Conservation (phyloP, 1,140 invertebrate species). For the Bombus sibiricus region DNA sequence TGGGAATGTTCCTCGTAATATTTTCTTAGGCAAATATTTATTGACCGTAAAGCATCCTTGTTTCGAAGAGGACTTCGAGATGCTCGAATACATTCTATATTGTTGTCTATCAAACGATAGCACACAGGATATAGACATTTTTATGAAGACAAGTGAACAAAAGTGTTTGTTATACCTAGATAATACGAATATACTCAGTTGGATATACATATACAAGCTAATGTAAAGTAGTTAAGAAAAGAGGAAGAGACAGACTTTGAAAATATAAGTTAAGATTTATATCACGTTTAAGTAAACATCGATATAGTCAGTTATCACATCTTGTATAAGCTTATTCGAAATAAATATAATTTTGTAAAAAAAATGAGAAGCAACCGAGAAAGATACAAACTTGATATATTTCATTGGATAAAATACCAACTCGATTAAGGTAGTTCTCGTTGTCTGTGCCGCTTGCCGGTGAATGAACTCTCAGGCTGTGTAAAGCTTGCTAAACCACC, state of each 20-base stretch:
- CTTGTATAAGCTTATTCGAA: slow-evolving; percentile 6
- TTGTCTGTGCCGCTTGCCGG: not conserved
- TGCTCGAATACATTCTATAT: too few species aligned
- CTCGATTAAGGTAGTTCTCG: not conserved
- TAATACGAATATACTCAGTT: not conserved
- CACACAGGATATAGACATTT: not conserved
- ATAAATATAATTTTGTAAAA: slow-evolving; percentile 47
- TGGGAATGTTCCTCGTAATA: not conserved
- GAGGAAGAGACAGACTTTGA: not conserved
- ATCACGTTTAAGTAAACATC: not conserved
- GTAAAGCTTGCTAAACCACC: slow-evolving; percentile 18
- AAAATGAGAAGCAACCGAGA: not conserved
- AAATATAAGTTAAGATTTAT: not conserved
- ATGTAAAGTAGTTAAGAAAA: not conserved
- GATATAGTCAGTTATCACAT: not conserved
- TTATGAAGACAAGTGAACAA: not conserved
- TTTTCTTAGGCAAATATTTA: slow-evolving; percentile 14
- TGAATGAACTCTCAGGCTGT: slow-evolving; percentile 38
- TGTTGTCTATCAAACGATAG: not conserved
- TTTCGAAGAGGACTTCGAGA: not conserved
- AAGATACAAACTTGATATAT: not conserved
- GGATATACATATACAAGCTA: not conserved
- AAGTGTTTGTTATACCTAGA: not conserved
- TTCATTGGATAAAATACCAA: not conserved
- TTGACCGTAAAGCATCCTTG: not conserved